phyloP scores from a whole-genome alignment of 2,888 invertebrate genomes.

The Mythimna pallens region DNA sequence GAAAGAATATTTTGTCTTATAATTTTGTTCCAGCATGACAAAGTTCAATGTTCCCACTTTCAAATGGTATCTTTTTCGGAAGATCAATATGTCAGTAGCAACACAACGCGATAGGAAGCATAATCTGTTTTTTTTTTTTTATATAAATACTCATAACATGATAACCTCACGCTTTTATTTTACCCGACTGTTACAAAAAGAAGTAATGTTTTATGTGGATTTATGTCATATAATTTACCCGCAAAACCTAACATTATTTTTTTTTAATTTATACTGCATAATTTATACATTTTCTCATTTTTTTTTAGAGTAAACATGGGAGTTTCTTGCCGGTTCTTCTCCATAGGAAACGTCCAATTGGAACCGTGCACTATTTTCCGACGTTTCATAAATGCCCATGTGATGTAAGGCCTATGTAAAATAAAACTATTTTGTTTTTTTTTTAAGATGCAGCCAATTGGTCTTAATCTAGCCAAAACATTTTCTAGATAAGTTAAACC shows the following conservation, averaged over 20 bases:
- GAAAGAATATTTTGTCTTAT: no score
- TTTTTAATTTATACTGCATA: no score
- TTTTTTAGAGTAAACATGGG: no score
- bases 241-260: no score
- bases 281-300: no score
- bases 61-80: conserved; percentile 12
- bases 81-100: conserved; percentile 30
- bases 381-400: no score
- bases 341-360: no score
- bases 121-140: not conserved
- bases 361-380: no score
- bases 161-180: conserved; percentile 7
- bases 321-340: no score
- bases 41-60: not conserved
- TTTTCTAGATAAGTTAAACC: not conserved
- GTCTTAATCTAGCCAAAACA: not conserved
- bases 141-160: not conserved
- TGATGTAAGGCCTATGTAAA: no score
- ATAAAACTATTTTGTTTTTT: no score
- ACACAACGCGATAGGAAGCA: conserved; percentile 12
- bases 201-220: not conserved
- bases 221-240: not conserved
- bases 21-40: not conserved
- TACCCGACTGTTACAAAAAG: not conserved
- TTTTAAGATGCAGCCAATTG: not conserved